Conservation (phyloP, 1,140 invertebrate species). For the Luehdorfia chinensis region DNA sequence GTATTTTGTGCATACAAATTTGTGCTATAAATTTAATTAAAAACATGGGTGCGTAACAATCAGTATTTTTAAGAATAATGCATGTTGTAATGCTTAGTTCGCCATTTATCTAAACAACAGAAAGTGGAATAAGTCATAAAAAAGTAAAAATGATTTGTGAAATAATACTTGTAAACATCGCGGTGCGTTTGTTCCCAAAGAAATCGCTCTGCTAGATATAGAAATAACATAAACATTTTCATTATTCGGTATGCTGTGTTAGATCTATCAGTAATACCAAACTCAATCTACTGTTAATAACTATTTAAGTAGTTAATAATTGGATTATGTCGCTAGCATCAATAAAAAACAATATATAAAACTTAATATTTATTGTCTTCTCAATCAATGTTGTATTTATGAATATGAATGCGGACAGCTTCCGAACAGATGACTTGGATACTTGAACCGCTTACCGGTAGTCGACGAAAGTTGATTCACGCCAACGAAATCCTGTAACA, state of each 20-base stretch:
- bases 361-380: constrained; percentile 55
- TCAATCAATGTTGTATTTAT: constrained; percentile 32
- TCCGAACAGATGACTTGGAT: constrained; percentile 22
- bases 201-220: constrained; percentile 9
- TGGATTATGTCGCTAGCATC: constrained; percentile 4
- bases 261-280: no score
- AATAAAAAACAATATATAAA: constrained; percentile 36
- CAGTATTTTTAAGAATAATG: constrained; percentile 1
- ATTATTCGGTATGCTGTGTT: no score
- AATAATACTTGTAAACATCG: constrained; percentile 15
- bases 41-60: neutral
- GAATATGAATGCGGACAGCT: constrained; percentile 61
- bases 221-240: no score
- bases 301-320: no score
- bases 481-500: constrained; percentile 72
- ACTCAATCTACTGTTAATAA: no score
- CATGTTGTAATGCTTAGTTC: neutral
- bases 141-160: constrained; percentile 8
- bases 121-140: constrained; percentile 1
- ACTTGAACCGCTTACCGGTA: constrained; percentile 20
- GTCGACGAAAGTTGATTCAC: constrained; percentile 34
- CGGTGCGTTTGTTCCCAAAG: constrained; percentile 4
- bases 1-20: neutral
- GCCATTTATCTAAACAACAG: constrained; percentile 13
- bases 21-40: no score